These are phyloP conservation scores for Cistogaster globosa DNA, from an alignment of 2,888 invertebrate genomes.

Conservation along the genomic window DNA sequence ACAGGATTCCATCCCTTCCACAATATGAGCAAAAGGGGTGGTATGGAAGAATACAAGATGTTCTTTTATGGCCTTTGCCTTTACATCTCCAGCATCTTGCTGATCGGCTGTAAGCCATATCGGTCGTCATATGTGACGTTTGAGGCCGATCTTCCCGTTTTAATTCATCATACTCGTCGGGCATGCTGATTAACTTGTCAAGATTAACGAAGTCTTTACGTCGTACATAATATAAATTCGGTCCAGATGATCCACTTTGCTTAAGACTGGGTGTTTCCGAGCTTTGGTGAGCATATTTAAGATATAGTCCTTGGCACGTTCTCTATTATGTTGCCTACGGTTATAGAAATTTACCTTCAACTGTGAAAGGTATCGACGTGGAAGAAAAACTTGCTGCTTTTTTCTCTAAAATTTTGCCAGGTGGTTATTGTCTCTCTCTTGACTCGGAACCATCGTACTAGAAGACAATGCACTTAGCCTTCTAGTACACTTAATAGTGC, in stretches of 20 bases:
- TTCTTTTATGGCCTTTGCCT: not conserved
- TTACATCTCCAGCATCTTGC: constrained; percentile 20
- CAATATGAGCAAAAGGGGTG: no score
- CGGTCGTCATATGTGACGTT: constrained; percentile 3
- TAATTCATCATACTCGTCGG: constrained; percentile 12
- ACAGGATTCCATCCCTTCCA: no score
- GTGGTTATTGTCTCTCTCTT: not conserved
- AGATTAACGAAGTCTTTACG: constrained; percentile 1
- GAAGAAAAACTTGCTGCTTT: constrained; percentile 2
- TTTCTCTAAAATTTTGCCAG: not conserved
- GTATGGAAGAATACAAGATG: no score
- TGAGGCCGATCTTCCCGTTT: not conserved
- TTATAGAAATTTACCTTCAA: constrained; percentile 22
- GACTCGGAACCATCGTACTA: constrained; percentile 20
- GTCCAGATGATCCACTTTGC: not conserved
- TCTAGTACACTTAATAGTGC: not conserved
- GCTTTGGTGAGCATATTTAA: not conserved
- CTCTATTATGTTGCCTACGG: constrained; percentile 19
- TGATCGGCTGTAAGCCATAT: not conserved
- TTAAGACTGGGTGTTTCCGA: not conserved
- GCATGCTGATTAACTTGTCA: not conserved
- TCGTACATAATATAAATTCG: constrained; percentile 17
- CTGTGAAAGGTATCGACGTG: not conserved
- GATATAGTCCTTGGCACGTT: constrained; percentile 30
- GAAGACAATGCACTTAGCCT: no score